Conservation (phyloP, 2,113 vertebrate genomes). For the Apeltes quadracus region DNA sequence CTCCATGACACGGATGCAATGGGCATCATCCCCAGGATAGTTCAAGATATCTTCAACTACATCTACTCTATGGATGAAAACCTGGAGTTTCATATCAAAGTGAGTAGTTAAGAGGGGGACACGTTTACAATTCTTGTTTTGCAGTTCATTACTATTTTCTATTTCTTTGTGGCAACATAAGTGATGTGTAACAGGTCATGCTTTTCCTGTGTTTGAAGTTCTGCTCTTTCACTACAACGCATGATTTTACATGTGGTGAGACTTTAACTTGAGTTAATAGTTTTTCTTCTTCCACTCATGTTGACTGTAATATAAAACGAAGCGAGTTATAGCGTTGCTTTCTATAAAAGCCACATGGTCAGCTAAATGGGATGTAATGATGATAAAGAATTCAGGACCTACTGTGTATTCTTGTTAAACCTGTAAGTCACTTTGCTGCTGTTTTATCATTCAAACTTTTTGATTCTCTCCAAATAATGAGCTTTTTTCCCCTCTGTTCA, state of each 20-base stretch:
- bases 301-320: not conserved
- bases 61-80: constrained; percentile 97
- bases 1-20: constrained; percentile 91
- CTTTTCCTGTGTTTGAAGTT: constrained; percentile 15
- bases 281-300: not conserved
- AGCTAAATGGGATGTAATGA: no score
- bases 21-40: constrained; percentile 96
- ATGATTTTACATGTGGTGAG: not conserved
- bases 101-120: constrained; percentile 46
- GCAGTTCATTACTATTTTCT: not conserved
- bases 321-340: no score
- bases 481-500: constrained; percentile 21
- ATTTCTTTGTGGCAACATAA: not conserved
- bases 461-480: not conserved
- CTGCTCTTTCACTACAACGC: not conserved
- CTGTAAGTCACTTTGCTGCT: not conserved
- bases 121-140: not conserved
- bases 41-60: constrained; percentile 94
- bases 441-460: not conserved
- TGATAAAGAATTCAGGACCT: not conserved
- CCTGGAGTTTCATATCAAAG: constrained; percentile 95
- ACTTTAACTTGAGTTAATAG: not conserved
- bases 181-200: not conserved
- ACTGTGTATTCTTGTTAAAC: not conserved
- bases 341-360: no score